Percentiles rank a stretch among this genome's conserved stretches.
Conservation (phyloP, 2,113 vertebrate genomes). For the Phyllostomus discolor region DNA sequence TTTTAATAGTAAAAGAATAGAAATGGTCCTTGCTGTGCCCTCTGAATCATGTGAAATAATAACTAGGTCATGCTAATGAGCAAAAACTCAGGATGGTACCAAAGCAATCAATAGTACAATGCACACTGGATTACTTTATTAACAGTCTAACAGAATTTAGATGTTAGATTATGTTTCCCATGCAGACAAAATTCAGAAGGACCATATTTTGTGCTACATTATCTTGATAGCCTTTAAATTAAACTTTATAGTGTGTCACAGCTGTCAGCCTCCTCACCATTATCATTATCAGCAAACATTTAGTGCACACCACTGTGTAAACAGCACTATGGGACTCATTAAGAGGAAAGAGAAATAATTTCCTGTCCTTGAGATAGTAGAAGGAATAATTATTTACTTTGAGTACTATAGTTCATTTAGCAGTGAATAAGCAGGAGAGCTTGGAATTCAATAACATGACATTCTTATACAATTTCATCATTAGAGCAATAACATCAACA, state of each 20-base stretch:
- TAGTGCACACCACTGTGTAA: conserved; percentile 29
- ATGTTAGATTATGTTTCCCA: conserved; percentile 1
- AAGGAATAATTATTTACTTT: conserved; percentile 56
- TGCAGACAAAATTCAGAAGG: conserved; percentile 33
- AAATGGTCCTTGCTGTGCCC: conserved; percentile 29
- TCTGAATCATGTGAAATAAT: conserved; percentile 59
- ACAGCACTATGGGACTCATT: conserved; percentile 22
- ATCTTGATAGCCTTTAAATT: conserved; percentile 65
- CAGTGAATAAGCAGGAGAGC: background rate
- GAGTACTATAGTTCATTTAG: background rate
- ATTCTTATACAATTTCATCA: background rate
- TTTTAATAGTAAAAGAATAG: conserved; percentile 42
- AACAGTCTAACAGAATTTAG: conserved; percentile 47
- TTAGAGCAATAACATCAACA: background rate
- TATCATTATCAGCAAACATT: conserved; percentile 64
- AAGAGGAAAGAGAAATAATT: conserved; percentile 48
- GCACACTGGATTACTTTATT: conserved; percentile 53
- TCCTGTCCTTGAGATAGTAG: conserved; percentile 50
- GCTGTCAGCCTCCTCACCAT: conserved; percentile 31
- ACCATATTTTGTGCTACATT: conserved; percentile 23
- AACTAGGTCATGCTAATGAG: conserved; percentile 66
- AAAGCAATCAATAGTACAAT: conserved; percentile 37
- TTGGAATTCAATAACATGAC: background rate
- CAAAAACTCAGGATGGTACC: conserved; percentile 26
- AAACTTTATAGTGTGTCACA: conserved; percentile 56